Evolutionary conservation across 2,888 invertebrate species (phyloP).

Genomic region (Unio delphinus): DNA sequence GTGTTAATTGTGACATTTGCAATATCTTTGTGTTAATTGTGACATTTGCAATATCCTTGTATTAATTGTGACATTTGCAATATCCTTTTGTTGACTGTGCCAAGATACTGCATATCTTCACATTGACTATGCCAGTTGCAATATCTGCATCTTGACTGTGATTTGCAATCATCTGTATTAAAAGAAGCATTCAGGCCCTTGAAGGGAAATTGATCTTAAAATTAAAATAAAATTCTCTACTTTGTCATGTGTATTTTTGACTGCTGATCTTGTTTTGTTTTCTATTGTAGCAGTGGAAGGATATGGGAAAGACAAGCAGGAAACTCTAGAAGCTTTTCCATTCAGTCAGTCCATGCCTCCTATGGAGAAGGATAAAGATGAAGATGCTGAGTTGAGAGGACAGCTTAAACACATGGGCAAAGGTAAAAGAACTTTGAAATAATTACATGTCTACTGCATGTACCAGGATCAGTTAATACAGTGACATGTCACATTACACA

Average conservation of each 20-base stretch:
- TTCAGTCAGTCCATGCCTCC: slow-evolving; percentile 59
- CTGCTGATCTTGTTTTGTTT: neutral
- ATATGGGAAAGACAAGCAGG: slow-evolving; percentile 64
- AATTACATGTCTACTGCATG: neutral
- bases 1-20: too few species aligned
- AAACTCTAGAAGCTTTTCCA: slow-evolving; percentile 64
- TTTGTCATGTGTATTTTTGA: neutral
- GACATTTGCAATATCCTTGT: too few species aligned
- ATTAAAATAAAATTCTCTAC: too few species aligned
- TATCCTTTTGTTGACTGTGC: too few species aligned
- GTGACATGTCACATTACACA: neutral
- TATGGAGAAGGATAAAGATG: slow-evolving; percentile 42
- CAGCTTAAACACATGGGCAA: slow-evolving; percentile 68
- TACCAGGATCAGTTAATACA: neutral
- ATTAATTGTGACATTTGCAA: too few species aligned
- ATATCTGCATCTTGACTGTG: too few species aligned
- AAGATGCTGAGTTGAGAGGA: slow-evolving; percentile 62
- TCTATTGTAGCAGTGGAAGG: slow-evolving; percentile 40
- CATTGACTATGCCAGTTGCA: too few species aligned
- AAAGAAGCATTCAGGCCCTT: too few species aligned
- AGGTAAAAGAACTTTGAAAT: slow-evolving; percentile 40
- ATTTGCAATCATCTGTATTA: too few species aligned
- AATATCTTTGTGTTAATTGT: too few species aligned
- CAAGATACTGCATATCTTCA: too few species aligned
- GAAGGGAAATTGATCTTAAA: too few species aligned